Conservation (phyloP, 2,888 invertebrate genomes). For the Ecdyonurus torrentis region DNA sequence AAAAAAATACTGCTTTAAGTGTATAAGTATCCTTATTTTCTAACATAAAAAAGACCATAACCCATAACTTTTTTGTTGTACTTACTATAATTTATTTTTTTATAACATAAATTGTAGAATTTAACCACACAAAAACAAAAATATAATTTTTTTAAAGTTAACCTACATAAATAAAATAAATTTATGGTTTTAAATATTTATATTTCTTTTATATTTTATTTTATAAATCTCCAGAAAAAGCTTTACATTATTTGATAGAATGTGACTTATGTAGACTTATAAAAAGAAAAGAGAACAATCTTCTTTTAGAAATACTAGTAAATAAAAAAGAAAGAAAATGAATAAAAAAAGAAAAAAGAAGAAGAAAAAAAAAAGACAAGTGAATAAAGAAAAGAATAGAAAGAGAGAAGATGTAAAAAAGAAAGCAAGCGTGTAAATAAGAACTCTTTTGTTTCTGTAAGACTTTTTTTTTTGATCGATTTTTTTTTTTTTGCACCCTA, state of each 20-base stretch:
- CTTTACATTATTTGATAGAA: background rate
- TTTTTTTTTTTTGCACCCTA: background rate
- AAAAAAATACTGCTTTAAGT: no score
- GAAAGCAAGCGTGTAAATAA: background rate
- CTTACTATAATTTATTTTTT: no score
- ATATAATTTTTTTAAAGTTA: no score
- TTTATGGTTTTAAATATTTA: no score
- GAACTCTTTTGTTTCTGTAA: background rate
- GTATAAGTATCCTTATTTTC: no score
- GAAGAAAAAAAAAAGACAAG: background rate
- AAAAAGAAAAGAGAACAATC: background rate
- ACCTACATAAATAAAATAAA: no score
- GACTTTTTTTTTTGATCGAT: background rate
- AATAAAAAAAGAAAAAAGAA: background rate
- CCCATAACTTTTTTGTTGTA: no score
- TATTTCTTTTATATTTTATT: background rate
- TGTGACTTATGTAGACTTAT: background rate
- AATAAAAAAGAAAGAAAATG: no score
- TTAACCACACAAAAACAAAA: no score
- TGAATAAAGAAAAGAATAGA: no score
- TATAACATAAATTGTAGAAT: no score
- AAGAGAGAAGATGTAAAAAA: background rate
- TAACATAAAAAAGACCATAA: no score
- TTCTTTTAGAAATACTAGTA: background rate
- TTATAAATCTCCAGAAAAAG: background rate